Percentiles rank a stretch among this genome's conserved stretches.
Conservation (phyloP, 1,140 invertebrate species). For the Hypsibius dujardini region DNA sequence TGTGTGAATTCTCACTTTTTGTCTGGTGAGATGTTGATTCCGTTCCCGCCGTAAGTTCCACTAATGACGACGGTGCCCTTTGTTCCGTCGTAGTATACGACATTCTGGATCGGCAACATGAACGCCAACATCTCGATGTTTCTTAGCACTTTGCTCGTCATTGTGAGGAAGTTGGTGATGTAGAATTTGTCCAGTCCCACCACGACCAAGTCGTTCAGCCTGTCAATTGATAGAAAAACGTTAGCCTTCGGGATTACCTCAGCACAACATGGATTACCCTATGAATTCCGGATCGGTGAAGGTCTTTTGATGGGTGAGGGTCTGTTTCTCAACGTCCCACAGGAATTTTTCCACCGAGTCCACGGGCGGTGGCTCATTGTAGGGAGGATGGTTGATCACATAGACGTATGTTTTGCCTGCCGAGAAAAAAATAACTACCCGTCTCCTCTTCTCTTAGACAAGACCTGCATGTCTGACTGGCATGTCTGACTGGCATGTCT, state of each 20-base stretch:
- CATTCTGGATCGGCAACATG: not conserved
- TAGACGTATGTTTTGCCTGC: conserved; percentile 3
- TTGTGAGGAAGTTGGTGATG: not conserved
- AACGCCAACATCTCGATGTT: not conserved
- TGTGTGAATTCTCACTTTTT: conserved; percentile 3
- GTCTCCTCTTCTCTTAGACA: no score
- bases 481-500: no score
- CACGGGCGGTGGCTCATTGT: not conserved
- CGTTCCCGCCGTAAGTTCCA: not conserved
- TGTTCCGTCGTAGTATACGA: conserved; percentile 10
- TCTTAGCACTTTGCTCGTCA: not conserved
- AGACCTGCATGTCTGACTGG: no score
- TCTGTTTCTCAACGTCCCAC: not conserved
- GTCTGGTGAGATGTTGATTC: not conserved
- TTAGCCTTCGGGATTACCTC: no score
- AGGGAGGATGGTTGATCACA: not conserved
- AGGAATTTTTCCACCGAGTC: not conserved
- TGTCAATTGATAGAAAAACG: not conserved
- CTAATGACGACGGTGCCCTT: not conserved
- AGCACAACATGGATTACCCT: no score
- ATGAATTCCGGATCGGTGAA: conserved; percentile 9
- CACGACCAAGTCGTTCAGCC: conserved; percentile 6
- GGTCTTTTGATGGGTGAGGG: not conserved
- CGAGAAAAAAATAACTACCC: not conserved
- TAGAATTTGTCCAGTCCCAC: conserved; percentile 7